Evolutionary conservation across 2,113 vertebrate species (phyloP), one percentile per base, ranked within the genome.

Genomic region (Paraplagusia blochii): DNA sequence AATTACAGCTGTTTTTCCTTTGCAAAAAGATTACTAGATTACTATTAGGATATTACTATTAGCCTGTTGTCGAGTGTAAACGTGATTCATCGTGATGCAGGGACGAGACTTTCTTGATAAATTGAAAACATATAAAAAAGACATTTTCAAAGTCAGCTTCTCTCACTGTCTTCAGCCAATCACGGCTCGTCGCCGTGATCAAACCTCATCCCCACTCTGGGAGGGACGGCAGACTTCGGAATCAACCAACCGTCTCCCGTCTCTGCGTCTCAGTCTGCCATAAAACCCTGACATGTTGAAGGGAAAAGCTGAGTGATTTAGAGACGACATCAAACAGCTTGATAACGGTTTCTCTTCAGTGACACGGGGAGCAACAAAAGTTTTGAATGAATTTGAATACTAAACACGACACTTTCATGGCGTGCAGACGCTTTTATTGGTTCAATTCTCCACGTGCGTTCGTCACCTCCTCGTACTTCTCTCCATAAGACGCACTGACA

Each of bases 161-260:
- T 70, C 10, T 42, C n/a, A n/a, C n/a, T n/a, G n/a, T n/a, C n/a
- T n/a, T n/a, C n/a, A n/a, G n/a, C n/a, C n/a, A n/a, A n/a, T n/a
- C n/a, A n/a, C n/a, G n/a, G 34, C 14, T 43, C 59, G 49, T 13
- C 16, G 11, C 8, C 9, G 39, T 1, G 51, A 63, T 6, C 46
- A 18, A 50, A 22, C 12, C 45, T 40, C 38, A 40, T 13, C 9
- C 38, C 5, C 12, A 29, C 38, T 12, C 51, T 5, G 22, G 58
- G 11, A 19, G 42, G 16, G 19, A 18, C 11, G 53, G 33, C 44
- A 51, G 53, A 38, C 42, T 42, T 71, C 53, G 33, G 70, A 48
- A 46, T 72, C 51, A 9, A 34, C 11, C 46, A 14, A 1, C 33
- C 8, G 10, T 53, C 10, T 33, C 16, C 34, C 43, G 16, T 53